Conservation (phyloP, 1,140 invertebrate genomes). For the Varroa destructor region DNA sequence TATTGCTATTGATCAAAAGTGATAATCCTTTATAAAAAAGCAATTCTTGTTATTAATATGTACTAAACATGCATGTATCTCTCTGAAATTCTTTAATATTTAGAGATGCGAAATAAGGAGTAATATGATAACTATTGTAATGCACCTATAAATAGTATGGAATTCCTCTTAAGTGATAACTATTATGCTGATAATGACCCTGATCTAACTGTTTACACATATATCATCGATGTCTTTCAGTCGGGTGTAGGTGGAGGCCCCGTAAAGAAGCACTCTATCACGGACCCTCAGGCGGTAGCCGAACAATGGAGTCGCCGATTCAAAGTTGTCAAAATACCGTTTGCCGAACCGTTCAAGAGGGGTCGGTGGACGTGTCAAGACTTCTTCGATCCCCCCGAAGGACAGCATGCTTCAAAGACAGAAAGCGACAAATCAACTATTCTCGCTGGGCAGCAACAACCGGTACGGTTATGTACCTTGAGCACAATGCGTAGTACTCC, state of each 20-base stretch:
- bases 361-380: conserved; percentile 92
- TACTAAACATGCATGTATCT: no score
- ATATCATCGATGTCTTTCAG: no score
- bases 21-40: no score
- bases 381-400: conserved; percentile 63
- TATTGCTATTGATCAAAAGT: no score
- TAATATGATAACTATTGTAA: no score
- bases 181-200: no score
- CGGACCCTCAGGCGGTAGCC: conserved; percentile 25
- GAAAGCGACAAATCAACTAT: conserved; percentile 29
- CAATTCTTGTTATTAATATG: no score
- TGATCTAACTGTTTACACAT: no score
- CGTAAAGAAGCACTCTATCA: conserved; percentile 27
- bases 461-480: conserved; percentile 27
- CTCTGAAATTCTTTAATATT: no score
- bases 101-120: no score
- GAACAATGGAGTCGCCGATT: conserved; percentile 49
- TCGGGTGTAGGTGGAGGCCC: conserved; percentile 7
- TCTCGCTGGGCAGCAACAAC: conserved; percentile 28
- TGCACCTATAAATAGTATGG: no score
- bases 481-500: not conserved
- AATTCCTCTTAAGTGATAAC: no score
- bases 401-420: conserved; percentile 29
- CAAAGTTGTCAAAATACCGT: conserved; percentile 91
- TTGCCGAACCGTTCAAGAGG: conserved; percentile 78